Conservation (phyloP, 2,888 invertebrate species). For the Asteroscopus sphinx region DNA sequence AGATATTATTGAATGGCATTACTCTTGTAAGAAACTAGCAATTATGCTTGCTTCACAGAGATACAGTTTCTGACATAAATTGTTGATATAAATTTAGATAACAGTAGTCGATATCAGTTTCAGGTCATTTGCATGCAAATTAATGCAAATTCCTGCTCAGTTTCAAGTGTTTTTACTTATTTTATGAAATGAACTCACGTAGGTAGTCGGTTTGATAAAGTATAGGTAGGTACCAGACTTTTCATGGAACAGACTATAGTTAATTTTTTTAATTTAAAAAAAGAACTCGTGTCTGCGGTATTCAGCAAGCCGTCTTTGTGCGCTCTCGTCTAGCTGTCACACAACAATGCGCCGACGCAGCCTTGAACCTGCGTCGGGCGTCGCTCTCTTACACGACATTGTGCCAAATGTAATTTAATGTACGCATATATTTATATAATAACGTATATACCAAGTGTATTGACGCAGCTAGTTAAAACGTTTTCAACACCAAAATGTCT, state of each 20-base stretch:
- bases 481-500: slow-evolving; percentile 33
- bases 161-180: too few species aligned
- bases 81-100: slow-evolving; percentile 30
- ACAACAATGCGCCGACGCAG: slow-evolving; percentile 67
- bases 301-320: slow-evolving; percentile 50
- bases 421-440: slow-evolving; percentile 36
- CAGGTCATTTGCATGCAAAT: slow-evolving; percentile 28
- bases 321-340: slow-evolving; percentile 63
- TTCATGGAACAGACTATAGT: slow-evolving; percentile 23
- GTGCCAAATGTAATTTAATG: slow-evolving; percentile 72
- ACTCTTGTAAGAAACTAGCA: slow-evolving; percentile 52
- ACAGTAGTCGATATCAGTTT: slow-evolving; percentile 24
- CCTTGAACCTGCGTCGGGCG: slow-evolving; percentile 74
- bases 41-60: slow-evolving; percentile 34
- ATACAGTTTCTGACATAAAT: slow-evolving; percentile 30
- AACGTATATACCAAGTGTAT: slow-evolving; percentile 43
- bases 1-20: slow-evolving; percentile 55
- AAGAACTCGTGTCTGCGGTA: slow-evolving; percentile 41
- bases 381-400: slow-evolving; percentile 63
- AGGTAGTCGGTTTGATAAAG: slow-evolving; percentile 4
- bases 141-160: slow-evolving; percentile 9
- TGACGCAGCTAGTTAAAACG: slow-evolving; percentile 34
- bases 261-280: slow-evolving; percentile 26
- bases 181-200: too few species aligned
- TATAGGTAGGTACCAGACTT: background rate